Evolutionary conservation across 1,140 invertebrate genomes (phyloP), one percentile per base, ranked within the genome.

Genomic region (Galleria mellonella): DNA sequence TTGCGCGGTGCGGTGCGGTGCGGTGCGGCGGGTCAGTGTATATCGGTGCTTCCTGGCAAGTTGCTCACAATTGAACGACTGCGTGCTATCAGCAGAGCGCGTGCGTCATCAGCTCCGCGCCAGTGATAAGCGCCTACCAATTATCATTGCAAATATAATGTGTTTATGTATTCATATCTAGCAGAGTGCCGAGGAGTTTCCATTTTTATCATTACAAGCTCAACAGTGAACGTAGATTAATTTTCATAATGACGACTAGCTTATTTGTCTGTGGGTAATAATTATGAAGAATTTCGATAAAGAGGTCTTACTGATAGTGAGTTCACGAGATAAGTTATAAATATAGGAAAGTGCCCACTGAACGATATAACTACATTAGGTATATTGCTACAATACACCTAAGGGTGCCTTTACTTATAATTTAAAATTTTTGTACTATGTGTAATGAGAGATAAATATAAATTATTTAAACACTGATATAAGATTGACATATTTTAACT

Each of bases 101-200:
- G 78, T 85, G 82, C 82, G 82, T 85, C 82, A 85, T 78, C 72
- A 64, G 71, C 77, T 74, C 77, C 69, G 65, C 71, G 65, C 68
- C 58, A 58, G 65, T 82, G 82, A 85, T 85, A 85, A 84, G 74
- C 72, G 62, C 63, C 65, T 67, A 75, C 67, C 55, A 83, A 81
- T 85, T 82, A 83, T 83, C 76, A 83, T 83, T 83, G 82, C 78
- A 83, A 83, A 85, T 85, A 79, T 85, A 79, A 79, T 73, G 59
- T 81, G 62, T 78, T 76, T 79, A 76, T 79, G 69, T 62, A 73
- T 74, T 70, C 57, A 62, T 70, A 61, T 72, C 59, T 66, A 58
- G 51, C 51, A 54, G 61, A 61, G 56, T 52, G 53, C 44, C 52
- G 57, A 62, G 67, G 68, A 78, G 72, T 72, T 78, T 72, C 60